phyloP scores from a whole-genome alignment of 1,140 invertebrate species.

The Rhopalosiphum maidis region DNA sequence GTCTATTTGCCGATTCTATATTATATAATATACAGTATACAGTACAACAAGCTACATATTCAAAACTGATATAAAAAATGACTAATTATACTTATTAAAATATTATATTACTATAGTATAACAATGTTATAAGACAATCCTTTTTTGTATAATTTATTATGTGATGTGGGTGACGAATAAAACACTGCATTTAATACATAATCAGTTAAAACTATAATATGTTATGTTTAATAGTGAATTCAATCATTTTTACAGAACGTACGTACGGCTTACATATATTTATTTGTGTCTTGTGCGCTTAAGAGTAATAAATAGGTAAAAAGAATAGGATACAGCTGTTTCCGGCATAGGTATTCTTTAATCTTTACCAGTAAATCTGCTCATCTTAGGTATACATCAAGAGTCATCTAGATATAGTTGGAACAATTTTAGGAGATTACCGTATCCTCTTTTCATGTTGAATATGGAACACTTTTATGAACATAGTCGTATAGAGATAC shows the following conservation, averaged over 20 bases:
- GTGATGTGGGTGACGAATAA: not conserved
- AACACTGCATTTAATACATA: not conserved
- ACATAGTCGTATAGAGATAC: not conserved
- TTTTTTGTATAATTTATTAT: not conserved
- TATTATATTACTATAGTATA: not conserved
- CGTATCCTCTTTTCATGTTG: not conserved
- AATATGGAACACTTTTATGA: not conserved
- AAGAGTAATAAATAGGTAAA: not conserved
- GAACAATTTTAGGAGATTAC: no score
- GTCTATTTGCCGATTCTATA: slow-evolving; percentile 48
- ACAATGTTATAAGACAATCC: not conserved
- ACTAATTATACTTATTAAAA: not conserved
- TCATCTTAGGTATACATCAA: no score
- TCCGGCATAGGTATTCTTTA: not conserved
- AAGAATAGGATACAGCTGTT: not conserved
- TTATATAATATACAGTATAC: not conserved
- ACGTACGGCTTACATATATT: not conserved
- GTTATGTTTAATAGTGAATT: not conserved
- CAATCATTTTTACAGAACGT: not conserved
- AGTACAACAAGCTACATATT: not conserved
- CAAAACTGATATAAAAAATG: not conserved
- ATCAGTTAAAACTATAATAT: not conserved
- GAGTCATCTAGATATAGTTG: not conserved
- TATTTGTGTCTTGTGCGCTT: not conserved
- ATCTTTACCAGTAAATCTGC: not conserved